Evolutionary conservation across 2,888 invertebrate genomes (phyloP).

Genomic region (Cerastis rubricosa): DNA sequence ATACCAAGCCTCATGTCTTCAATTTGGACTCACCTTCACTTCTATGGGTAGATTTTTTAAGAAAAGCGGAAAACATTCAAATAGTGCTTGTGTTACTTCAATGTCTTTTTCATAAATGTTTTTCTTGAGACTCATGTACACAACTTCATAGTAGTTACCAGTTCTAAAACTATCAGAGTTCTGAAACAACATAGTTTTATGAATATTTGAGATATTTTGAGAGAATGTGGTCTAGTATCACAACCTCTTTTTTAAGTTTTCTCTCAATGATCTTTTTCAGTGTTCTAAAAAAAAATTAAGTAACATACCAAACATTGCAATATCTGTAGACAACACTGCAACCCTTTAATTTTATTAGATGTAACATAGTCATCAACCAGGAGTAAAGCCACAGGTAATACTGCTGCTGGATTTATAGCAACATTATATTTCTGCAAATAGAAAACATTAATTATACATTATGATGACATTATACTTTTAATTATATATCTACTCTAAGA

Average conservation of each 20-base stretch:
- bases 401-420: constrained; percentile 72
- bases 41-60: constrained; percentile 75
- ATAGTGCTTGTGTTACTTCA: constrained; percentile 75
- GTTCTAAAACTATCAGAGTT: constrained; percentile 72
- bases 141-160: constrained; percentile 86
- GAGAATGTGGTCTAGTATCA: not conserved
- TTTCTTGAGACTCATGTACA: constrained; percentile 79
- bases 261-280: not conserved
- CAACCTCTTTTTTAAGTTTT: not conserved
- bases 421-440: constrained; percentile 79
- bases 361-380: constrained; percentile 82
- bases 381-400: constrained; percentile 80
- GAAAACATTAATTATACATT: not conserved
- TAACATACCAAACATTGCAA: constrained; percentile 80
- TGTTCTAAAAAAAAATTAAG: not conserved
- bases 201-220: not conserved
- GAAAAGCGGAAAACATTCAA: constrained; percentile 75
- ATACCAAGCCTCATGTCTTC: not conserved
- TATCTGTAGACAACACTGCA: constrained; percentile 76
- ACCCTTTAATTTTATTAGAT: constrained; percentile 80
- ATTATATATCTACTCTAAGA: too few species aligned
- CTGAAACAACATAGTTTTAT: constrained; percentile 60
- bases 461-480: too few species aligned
- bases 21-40: constrained; percentile 74
- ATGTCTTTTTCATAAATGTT: constrained; percentile 77